These are phyloP conservation scores for Odontomachus brunneus DNA, from an alignment of 1,140 invertebrate species.

Conservation along the genomic window DNA sequence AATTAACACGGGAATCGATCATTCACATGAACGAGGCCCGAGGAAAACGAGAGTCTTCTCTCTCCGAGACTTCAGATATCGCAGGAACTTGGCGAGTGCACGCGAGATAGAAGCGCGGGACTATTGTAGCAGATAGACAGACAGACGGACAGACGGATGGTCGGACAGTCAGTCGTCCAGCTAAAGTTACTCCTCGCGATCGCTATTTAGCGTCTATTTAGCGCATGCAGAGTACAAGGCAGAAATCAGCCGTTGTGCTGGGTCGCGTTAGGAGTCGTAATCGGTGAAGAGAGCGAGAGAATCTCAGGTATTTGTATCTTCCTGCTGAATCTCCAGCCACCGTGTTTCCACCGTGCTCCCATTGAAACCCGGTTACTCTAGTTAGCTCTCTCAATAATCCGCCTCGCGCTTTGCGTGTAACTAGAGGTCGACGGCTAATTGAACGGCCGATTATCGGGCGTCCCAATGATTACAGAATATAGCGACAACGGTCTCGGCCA, in stretches of 20 bases:
- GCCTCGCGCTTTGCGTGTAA: slow-evolving; percentile 19
- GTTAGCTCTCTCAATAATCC: slow-evolving; percentile 27
- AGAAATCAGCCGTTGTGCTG: not conserved
- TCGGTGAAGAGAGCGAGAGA: slow-evolving; percentile 17
- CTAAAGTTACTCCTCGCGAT: not conserved
- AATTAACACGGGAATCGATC: too few relatives aligned
- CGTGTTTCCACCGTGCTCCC: slow-evolving; percentile 4
- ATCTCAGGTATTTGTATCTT: slow-evolving; percentile 44
- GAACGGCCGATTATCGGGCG: not conserved
- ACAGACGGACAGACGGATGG: too few relatives aligned
- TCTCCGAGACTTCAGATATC: too few relatives aligned
- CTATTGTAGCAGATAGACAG: not conserved
- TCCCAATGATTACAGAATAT: slow-evolving; percentile 28
- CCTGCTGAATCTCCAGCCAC: slow-evolving; percentile 8
- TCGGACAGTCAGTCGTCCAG: too few relatives aligned
- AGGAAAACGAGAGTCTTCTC: too few relatives aligned
- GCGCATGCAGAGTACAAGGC: not conserved
- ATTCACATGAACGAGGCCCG: too few relatives aligned
- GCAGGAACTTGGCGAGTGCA: too few relatives aligned
- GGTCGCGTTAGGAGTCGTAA: not conserved
- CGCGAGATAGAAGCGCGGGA: too few relatives aligned
- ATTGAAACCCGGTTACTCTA: slow-evolving; percentile 30
- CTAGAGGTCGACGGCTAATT: not conserved
- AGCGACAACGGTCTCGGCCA: not conserved
- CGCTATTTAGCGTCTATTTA: not conserved